Conservation (phyloP, 2,888 invertebrate species). For the Gari tellinella region DNA sequence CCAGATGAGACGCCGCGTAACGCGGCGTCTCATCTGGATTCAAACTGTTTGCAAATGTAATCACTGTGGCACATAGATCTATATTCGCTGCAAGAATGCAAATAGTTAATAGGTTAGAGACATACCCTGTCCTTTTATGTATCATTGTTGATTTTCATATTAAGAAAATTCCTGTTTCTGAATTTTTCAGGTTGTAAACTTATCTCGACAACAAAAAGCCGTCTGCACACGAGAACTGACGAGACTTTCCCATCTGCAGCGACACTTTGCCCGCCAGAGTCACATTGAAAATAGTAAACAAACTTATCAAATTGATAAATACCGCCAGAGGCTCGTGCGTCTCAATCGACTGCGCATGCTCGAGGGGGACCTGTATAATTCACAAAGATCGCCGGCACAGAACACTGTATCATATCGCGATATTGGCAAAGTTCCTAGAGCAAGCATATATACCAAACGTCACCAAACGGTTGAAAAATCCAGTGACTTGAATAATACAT, state of each 20-base stretch:
- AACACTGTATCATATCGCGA: no score
- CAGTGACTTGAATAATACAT: neutral
- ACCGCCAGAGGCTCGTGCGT: constrained; percentile 39
- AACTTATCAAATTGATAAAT: constrained; percentile 43
- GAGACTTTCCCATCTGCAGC: constrained; percentile 27
- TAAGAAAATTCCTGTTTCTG: no score
- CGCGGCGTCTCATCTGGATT: no score
- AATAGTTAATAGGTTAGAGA: no score
- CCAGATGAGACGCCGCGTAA: no score
- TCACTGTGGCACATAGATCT: no score
- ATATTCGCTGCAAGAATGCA: no score
- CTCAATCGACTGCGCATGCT: constrained; percentile 43
- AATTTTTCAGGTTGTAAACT: constrained; percentile 40
- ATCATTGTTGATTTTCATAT: no score
- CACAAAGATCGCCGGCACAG: no score
- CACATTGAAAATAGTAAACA: constrained; percentile 41
- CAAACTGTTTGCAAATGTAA: no score
- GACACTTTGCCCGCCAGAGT: constrained; percentile 41
- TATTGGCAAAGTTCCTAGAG: neutral
- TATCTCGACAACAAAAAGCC: constrained; percentile 48
- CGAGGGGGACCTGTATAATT: neutral
- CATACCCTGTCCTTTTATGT: no score
- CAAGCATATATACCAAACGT: neutral
- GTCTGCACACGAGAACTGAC: constrained; percentile 40
- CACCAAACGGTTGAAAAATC: neutral